These are phyloP conservation scores for Setipinna tenuifilis DNA, from an alignment of 2,797 vertebrate species.

Conservation along the genomic window DNA sequence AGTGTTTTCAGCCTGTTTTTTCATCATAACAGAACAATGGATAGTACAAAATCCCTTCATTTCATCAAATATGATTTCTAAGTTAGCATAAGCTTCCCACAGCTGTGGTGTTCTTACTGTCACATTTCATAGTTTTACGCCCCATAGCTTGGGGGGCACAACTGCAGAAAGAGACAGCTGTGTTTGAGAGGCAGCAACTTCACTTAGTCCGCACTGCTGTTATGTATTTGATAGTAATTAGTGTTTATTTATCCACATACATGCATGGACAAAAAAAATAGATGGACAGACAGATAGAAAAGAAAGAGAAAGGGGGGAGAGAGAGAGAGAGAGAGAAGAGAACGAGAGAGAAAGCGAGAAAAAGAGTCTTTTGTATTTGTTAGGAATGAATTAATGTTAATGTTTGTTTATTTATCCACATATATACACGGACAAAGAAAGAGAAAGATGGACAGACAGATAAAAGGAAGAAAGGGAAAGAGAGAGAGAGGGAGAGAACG, in stretches of 20 bases:
- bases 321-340: background rate
- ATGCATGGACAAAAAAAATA: background rate
- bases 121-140: background rate
- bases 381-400: no score
- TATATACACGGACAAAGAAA: background rate
- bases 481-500: background rate
- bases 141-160: background rate
- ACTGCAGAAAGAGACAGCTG: background rate
- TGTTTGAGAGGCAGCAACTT: background rate
- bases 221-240: background rate
- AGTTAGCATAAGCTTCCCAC: background rate
- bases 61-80: background rate
- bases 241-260: background rate
- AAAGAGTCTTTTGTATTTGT: background rate
- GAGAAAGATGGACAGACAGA: background rate
- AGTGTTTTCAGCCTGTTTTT: background rate
- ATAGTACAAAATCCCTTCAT: background rate
- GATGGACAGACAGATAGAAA: background rate
- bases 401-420: background rate
- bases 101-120: background rate
- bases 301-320: background rate
- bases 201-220: background rate
- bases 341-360: background rate
- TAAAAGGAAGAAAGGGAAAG: background rate
- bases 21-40: background rate